These are phyloP conservation scores for Pituophis catenifer DNA, from an alignment of 2,113 vertebrate genomes.

Conservation along the genomic window DNA sequence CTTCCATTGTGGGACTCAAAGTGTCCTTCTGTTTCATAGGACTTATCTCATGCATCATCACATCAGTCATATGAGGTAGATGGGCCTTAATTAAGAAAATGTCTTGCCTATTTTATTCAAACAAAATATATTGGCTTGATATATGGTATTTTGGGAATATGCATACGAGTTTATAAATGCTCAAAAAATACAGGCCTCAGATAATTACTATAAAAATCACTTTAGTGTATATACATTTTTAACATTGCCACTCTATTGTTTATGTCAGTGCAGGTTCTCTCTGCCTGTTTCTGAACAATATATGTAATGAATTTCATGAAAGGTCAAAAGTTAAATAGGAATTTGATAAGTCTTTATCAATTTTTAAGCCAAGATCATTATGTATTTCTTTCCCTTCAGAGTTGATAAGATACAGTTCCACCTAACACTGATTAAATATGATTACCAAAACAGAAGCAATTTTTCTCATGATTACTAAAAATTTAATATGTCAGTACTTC, in stretches of 20 bases:
- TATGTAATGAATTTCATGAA: neutral
- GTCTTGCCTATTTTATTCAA: neutral
- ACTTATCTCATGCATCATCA: neutral
- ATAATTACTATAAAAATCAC: neutral
- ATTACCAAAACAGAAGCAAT: neutral
- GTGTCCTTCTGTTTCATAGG: neutral
- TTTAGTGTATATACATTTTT: neutral
- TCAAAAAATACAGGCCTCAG: neutral
- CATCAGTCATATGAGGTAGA: neutral
- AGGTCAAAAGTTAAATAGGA: neutral
- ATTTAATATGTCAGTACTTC: constrained; percentile 58
- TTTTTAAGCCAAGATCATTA: neutral
- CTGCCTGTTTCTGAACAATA: neutral
- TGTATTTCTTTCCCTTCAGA: neutral
- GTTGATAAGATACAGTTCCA: neutral
- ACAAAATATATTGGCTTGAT: neutral
- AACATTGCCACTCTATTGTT: neutral
- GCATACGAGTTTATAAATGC: neutral
- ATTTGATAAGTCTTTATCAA: neutral
- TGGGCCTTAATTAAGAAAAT: neutral
- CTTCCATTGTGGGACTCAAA: neutral
- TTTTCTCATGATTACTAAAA: constrained; percentile 47
- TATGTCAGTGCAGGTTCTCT: neutral
- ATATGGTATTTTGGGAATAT: neutral
- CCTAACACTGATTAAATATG: neutral